Conservation (phyloP, 2,113 vertebrate species). For the Danionella cerebrum region DNA sequence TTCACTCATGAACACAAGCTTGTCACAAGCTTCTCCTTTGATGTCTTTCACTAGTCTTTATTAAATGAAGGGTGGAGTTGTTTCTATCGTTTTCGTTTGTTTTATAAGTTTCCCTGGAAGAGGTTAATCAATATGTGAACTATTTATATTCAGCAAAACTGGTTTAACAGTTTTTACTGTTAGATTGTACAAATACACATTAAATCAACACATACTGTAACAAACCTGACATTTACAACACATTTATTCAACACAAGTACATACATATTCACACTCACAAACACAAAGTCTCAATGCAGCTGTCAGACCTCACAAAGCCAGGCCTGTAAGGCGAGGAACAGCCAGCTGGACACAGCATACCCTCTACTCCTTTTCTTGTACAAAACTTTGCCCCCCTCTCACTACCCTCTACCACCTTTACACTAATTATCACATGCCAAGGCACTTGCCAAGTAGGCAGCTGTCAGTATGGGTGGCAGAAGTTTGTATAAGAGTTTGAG, state of each 20-base stretch:
- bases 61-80: conserved; percentile 27
- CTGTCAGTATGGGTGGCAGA: conserved; percentile 71
- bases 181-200: neutral
- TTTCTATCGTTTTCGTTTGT: conserved; percentile 15
- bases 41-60: conserved; percentile 29
- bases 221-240: neutral
- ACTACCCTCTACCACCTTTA: conserved; percentile 39
- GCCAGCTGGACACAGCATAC: conserved; percentile 77
- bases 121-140: conserved; percentile 21
- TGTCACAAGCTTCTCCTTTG: neutral
- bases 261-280: conserved; percentile 63
- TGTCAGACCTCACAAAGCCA: conserved; percentile 80
- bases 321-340: conserved; percentile 76
- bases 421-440: conserved; percentile 68
- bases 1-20: conserved; percentile 34
- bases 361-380: conserved; percentile 46
- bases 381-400: conserved; percentile 52
- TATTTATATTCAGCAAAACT: neutral
- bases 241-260: neutral
- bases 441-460: conserved; percentile 74
- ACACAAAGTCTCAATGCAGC: conserved; percentile 71
- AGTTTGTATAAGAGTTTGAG: conserved; percentile 40
- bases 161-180: neutral
- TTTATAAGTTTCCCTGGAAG: conserved; percentile 23
- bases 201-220: neutral